Base-by-base conservation (phyloP, 2,797 vertebrate genomes). In the Silurus aristotelis region DNA sequence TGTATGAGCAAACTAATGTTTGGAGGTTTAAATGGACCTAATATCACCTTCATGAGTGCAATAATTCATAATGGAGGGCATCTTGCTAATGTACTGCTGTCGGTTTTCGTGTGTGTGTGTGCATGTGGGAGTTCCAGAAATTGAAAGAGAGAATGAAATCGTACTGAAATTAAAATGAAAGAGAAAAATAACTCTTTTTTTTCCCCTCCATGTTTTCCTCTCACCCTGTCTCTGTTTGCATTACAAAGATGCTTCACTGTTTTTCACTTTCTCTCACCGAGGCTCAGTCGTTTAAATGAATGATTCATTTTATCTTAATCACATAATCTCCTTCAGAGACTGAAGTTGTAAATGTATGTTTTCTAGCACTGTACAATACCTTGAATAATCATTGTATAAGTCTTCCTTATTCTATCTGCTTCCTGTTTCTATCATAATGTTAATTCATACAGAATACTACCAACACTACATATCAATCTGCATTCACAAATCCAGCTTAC, bases 61-160 rank as follows among this genome's bases (percentile, higher is more conserved):
- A 93, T 93, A 90, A 93, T 86, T 91, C 89, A 89, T 82, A 90
- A 92, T 92, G 89, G 89, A 91, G 92, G 90, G 48, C 84, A 79
- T 87, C 64, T 68, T 89, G 80, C 76, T 87, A 89, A 86, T 88
- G 83, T 73, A 85, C 83, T 87, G 64, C 55, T 86, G 83, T 72
- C 46, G 17, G 67, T 84, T 31, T 10, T 20, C 1, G 17, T 82
- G 72, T 27, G 52, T 61, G 46, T n/a, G 43, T 7, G 71, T 10
- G 48, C 48, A 52, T 52, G 17, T 27, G 31, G 12, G 27, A 66
- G n/a, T 73, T 27, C 31, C 43, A 52, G 60, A 22, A 48, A 66
- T 46, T 22, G 46, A 67, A 19, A 64, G 17, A 48, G 15, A 20
- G 15, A 60, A 71, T n/a, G 55, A 52, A 71, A 60, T 27, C 9